Evolutionary conservation across 2,797 vertebrate species (phyloP), one percentile per base, ranked within the genome.

Genomic region (Rhynchotus rufescens): DNA sequence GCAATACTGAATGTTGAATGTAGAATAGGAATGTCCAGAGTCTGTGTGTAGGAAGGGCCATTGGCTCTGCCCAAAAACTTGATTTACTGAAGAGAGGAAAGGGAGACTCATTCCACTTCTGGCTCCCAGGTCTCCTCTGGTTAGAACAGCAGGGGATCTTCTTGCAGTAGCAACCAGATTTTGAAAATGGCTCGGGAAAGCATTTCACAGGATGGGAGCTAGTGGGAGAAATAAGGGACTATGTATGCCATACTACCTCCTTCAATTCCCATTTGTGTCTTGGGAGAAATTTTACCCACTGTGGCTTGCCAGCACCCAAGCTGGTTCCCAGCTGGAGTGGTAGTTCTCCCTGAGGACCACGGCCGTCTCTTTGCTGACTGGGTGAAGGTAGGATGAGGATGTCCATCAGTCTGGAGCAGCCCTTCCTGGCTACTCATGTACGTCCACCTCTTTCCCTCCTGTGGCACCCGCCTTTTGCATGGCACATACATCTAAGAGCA

Each of bases 1-100:
- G 7, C 12, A n/a, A 15, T 28, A 28, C 21, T 30, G 9, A 23
- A 51, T 6, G 15, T 23, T 69, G 40, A 59, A 49, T 19, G 12
- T 8, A 23, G 73, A 15, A 42, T 40, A 40, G 69, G 42, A 56
- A n/a, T 7, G 26, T 49, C 19, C 10, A 12, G 26, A 56, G 23
- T 13, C 4, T 16, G 0, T 1, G 10, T 0, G 1, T 10, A n/a
- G 59, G n/a, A 49, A 49, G 64, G 12, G n/a, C 60, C 40, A 12
- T 12, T 75, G 25, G 6, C 15, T 42, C 6, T 38, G 74, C 7
- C 56, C 26, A 42, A 45, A 15, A 84, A 23, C 9, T 44, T 52
- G 45, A 4, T 56, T 89, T 80, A 36, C 15, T 32, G n/a, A 8
- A 47, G 68, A 28, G 7, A 51, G 32, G 17, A 73, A 79, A 73